These are phyloP conservation scores for Sphyrna mokarran DNA, from an alignment of 2,113 vertebrate genomes.

Conservation along the genomic window DNA sequence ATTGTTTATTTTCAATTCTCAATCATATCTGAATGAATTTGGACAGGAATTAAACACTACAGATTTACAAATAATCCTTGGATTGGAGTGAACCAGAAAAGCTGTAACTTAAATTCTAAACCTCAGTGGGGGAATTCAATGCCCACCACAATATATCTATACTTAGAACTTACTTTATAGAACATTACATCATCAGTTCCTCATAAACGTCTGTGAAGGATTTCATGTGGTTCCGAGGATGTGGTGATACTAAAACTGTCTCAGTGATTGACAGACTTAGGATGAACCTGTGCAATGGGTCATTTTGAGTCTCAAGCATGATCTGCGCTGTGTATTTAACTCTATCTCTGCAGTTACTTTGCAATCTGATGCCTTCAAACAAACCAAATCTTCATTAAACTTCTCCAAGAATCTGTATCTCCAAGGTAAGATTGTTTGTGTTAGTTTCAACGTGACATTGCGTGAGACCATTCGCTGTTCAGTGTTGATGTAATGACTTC, in stretches of 20 bases:
- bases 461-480: not conserved
- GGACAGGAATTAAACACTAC: not conserved
- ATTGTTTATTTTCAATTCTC: not conserved
- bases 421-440: not conserved
- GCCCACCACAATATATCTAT: not conserved
- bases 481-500: not conserved
- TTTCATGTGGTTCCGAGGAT: constrained; percentile 39
- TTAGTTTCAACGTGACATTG: not conserved
- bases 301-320: rapidly evolving
- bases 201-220: not conserved
- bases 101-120: not conserved
- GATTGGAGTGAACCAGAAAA: not conserved
- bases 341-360: not conserved
- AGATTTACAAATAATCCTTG: not conserved
- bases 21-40: not conserved
- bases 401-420: not conserved
- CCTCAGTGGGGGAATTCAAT: not conserved
- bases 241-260: constrained; percentile 41
- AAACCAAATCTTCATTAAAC: not conserved
- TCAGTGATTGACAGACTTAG: constrained; percentile 45
- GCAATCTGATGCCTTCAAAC: not conserved
- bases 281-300: constrained; percentile 40
- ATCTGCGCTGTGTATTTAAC: not conserved
- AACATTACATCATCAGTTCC: not conserved
- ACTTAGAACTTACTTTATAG: not conserved